A percentile compares a stretch with the other conserved stretches of the same genome.
Conservation (phyloP, 2,797 vertebrate genomes). For the Sebastes cheni region DNA sequence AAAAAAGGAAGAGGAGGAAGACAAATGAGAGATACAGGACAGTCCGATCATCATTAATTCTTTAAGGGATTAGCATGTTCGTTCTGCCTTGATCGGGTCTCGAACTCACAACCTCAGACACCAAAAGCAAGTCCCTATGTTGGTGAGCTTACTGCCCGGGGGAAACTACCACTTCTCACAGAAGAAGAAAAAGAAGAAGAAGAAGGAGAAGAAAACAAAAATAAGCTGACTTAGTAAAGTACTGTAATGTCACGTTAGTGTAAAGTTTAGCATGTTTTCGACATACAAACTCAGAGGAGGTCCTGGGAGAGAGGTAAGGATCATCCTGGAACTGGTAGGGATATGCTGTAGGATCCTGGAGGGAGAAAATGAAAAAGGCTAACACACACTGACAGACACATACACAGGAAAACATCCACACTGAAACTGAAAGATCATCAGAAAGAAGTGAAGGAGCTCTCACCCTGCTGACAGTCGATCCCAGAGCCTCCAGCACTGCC, state of each 20-base stretch:
- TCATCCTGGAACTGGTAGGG: conserved; percentile 92
- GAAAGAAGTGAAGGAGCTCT: conserved; percentile 38
- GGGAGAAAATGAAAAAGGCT: neutral
- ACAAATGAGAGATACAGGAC: no score
- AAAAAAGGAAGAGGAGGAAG: no score
- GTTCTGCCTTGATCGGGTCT: no score
- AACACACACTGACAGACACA: neutral
- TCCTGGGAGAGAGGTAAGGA: conserved; percentile 87
- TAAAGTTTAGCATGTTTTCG: neutral
- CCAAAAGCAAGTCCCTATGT: no score
- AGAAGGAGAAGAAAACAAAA: no score
- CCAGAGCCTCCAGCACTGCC: conserved; percentile 89
- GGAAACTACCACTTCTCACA: no score
- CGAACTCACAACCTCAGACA: no score
- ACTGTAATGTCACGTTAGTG: neutral
- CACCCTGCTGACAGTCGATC: conserved; percentile 89
- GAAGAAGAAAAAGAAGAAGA: no score
- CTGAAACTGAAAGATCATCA: neutral
- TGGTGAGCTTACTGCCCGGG: no score
- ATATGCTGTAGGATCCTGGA: conserved; percentile 89
- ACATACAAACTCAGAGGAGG: conserved; percentile 84
- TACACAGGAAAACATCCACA: neutral
- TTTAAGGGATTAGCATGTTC: no score
- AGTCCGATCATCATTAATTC: no score
- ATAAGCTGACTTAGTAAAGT: neutral